Conservation (phyloP, 30 jellyfish, hydroid and myxozoan genomes). For the Chrysaora quinquecirrha region DNA sequence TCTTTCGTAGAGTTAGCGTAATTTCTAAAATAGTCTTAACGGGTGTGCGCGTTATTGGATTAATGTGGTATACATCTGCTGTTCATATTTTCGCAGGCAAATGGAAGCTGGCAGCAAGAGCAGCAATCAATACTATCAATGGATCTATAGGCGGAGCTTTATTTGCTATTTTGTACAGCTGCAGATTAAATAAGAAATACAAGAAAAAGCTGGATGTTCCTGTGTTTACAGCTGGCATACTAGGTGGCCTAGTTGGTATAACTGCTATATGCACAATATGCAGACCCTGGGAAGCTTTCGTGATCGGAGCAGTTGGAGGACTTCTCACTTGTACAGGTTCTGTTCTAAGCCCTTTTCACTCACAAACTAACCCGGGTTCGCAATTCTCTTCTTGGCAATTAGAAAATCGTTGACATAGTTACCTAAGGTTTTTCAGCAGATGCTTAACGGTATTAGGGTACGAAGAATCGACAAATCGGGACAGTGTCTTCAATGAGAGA, state of each 20-base stretch:
- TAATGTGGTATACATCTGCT: no score
- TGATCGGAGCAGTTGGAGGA: slow-evolving; percentile 81
- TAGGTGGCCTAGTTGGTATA: slow-evolving; percentile 84
- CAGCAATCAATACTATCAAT: slow-evolving; percentile 82
- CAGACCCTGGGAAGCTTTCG: slow-evolving; percentile 87
- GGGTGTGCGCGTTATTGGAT: no score
- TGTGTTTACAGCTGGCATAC: slow-evolving; percentile 64
- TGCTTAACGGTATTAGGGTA: no score
- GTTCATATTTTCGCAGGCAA: slow-evolving; percentile 78
- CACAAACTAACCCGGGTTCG: no score
- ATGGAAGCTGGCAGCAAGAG: slow-evolving; percentile 90
- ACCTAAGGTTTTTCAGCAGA: no score
- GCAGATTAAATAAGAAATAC: slow-evolving; percentile 57
- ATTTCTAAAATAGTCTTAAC: no score
- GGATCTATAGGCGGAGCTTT: slow-evolving; percentile 89
- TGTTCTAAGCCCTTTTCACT: no score
- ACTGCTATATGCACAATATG: slow-evolving; percentile 84
- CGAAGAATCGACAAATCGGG: no score
- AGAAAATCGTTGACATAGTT: no score
- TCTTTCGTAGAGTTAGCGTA: no score
- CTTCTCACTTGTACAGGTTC: slow-evolving; percentile 57
- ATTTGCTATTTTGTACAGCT: slow-evolving; percentile 68
- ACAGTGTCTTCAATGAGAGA: no score
- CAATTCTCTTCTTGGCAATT: no score
- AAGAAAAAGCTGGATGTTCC: slow-evolving; percentile 65